phyloP scores from a whole-genome alignment of 1,140 invertebrate genomes.

The Stratiolaelaps scimitus region DNA sequence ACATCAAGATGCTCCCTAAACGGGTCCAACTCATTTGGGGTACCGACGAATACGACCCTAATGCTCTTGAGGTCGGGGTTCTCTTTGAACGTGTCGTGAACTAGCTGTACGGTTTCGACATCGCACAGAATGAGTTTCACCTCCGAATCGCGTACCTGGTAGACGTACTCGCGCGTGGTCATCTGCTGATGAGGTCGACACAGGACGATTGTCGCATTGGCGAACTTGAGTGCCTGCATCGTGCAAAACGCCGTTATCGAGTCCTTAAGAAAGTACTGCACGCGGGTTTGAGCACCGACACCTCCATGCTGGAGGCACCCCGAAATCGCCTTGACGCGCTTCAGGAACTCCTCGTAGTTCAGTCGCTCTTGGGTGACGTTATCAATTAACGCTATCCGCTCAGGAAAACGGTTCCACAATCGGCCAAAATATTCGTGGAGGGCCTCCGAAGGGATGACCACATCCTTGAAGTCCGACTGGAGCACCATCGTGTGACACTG shows the following conservation, averaged over 20 bases:
- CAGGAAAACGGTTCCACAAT: conserved; percentile 9
- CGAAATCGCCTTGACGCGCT: conserved; percentile 5
- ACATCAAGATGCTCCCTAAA: background rate
- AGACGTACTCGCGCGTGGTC: conserved; percentile 16
- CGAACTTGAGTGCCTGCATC: conserved; percentile 23
- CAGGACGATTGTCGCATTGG: conserved; percentile 12
- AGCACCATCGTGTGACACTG: conserved; percentile 7
- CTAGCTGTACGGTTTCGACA: background rate
- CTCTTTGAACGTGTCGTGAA: conserved; percentile 14
- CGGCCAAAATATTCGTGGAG: conserved; percentile 24
- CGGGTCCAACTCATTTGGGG: background rate
- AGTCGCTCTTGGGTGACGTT: conserved; percentile 13
- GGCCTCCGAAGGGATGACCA: conserved; percentile 3
- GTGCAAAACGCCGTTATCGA: conserved; percentile 7
- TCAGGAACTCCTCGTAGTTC: background rate
- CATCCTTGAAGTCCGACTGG: background rate
- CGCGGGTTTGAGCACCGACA: background rate
- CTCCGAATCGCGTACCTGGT: conserved; percentile 14
- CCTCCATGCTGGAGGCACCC: conserved; percentile 6
- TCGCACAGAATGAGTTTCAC: conserved; percentile 12
- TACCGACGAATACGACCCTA: background rate
- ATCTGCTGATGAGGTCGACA: conserved; percentile 23
- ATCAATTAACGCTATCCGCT: conserved; percentile 4
- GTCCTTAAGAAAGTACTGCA: conserved; percentile 25
- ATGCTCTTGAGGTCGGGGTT: background rate